Evolutionary conservation across 37 sponge, comb jelly and placozoan species (phyloP).

Genomic region (Cliona cf. orientalis): DNA sequence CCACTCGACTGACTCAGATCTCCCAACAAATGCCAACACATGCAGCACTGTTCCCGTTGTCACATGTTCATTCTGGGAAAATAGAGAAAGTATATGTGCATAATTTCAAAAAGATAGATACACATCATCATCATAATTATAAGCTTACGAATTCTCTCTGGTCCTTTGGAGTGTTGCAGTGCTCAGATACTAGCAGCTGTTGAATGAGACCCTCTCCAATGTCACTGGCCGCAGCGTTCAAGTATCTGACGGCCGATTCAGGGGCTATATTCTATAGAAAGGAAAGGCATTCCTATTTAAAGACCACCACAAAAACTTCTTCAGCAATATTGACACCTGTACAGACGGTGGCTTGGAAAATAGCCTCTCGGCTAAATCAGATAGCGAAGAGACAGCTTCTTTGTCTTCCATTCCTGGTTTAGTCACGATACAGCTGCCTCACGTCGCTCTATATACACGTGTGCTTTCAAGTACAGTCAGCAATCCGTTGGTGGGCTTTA

Average conservation of each 20-base stretch:
- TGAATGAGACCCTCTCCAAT: constrained; percentile 27
- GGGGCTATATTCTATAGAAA: constrained; percentile 19
- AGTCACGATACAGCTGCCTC: background rate
- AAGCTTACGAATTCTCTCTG: constrained; percentile 42
- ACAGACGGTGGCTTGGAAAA: constrained; percentile 45
- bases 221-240: constrained; percentile 27
- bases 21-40: constrained; percentile 66
- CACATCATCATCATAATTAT: no score
- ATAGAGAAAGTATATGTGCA: background rate
- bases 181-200: constrained; percentile 31
- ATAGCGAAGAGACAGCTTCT: constrained; percentile 5
- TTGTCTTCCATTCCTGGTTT: background rate
- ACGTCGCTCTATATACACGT: background rate
- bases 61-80: constrained; percentile 38
- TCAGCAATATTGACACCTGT: constrained; percentile 13
- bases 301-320: constrained; percentile 5
- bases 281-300: background rate
- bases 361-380: constrained; percentile 42
- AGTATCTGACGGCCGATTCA: background rate
- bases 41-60: constrained; percentile 61
- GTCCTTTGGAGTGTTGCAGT: constrained; percentile 29
- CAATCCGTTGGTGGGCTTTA: background rate
- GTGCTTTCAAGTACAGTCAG: background rate
- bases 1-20: constrained; percentile 63
- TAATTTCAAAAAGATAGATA: background rate